A percentile compares a stretch with the other conserved stretches of the same genome.
Conservation (phyloP, 2,797 vertebrate species). For the Lagodon rhomboides region DNA sequence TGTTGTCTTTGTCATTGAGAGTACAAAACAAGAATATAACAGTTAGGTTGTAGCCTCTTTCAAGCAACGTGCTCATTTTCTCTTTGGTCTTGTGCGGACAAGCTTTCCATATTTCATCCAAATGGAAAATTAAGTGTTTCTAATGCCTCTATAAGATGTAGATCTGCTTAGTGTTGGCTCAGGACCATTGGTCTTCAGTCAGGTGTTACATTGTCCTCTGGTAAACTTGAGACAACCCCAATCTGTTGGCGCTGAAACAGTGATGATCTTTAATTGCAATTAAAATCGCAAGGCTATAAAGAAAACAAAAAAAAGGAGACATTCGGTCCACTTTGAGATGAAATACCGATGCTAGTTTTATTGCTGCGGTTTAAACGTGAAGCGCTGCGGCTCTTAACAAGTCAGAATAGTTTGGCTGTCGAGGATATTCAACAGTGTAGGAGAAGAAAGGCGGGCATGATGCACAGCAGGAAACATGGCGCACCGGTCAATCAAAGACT, state of each 20-base stretch:
- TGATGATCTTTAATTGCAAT: conserved; percentile 46
- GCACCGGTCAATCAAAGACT: conserved; percentile 50
- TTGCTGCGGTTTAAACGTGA: conserved; percentile 28
- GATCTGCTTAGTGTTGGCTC: conserved; percentile 29
- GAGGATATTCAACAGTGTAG: conserved; percentile 17
- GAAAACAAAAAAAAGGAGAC: conserved; percentile 16
- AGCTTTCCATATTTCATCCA: conserved; percentile 44
- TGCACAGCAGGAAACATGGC: conserved; percentile 45
- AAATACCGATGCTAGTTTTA: conserved; percentile 42
- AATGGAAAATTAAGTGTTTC: conserved; percentile 56
- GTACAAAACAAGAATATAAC: conserved; percentile 23
- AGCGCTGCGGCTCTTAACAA: conserved; percentile 36
- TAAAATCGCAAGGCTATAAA: conserved; percentile 36
- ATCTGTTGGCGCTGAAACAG: conserved; percentile 42
- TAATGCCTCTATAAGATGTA: conserved; percentile 43
- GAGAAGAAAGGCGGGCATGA: conserved; percentile 37
- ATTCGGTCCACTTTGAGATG: conserved; percentile 26
- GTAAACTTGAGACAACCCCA: conserved; percentile 48
- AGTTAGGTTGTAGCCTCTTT: conserved; percentile 19
- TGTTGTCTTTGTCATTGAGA: conserved; percentile 42
- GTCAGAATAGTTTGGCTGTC: conserved; percentile 29
- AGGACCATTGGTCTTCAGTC: conserved; percentile 34
- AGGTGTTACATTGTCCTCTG: conserved; percentile 47
- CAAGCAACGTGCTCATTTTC: conserved; percentile 29
- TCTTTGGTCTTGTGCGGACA: conserved; percentile 7